Percentiles rank a stretch among this genome's conserved stretches.
Evolutionary conservation across 2,113 vertebrate species (phyloP).

Genomic region (Peromyscus maniculatus): DNA sequence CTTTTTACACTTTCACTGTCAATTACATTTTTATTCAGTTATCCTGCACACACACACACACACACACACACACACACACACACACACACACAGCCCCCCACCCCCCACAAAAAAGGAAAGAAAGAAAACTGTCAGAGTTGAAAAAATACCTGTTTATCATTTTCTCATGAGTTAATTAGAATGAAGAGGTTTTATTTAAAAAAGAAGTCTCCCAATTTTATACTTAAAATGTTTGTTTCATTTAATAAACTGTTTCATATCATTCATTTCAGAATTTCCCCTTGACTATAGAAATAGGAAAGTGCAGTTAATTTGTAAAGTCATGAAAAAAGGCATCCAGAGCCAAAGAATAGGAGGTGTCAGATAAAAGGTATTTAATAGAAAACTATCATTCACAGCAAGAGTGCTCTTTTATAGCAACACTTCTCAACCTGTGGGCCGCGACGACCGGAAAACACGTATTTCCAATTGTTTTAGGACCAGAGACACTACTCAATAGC

Average conservation of each 20-base stretch:
- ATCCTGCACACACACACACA: too few relatives aligned
- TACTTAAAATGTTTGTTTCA: not conserved
- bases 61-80: too few relatives aligned
- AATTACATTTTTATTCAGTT: not conserved
- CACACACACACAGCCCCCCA: too few relatives aligned
- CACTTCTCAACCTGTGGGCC: too few relatives aligned
- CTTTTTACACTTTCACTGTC: not conserved
- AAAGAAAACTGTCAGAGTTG: not conserved
- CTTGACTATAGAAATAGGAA: not conserved
- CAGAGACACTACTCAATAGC: too few relatives aligned
- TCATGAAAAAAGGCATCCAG: not conserved
- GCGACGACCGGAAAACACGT: accelerated
- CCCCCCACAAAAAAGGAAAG: too few relatives aligned
- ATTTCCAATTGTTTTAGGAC: too few relatives aligned
- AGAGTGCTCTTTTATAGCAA: not conserved
- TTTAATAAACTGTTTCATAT: not conserved
- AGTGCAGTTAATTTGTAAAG: not conserved
- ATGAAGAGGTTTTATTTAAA: not conserved
- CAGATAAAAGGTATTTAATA: not conserved
- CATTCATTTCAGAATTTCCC: conserved; percentile 23
- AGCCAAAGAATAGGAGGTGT: not conserved
- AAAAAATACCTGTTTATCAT: not conserved
- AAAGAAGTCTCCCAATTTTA: not conserved
- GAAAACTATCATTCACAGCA: not conserved
- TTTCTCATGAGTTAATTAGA: not conserved